phyloP scores from a whole-genome alignment of 2,113 vertebrate species.

The Etia nguti region DNA sequence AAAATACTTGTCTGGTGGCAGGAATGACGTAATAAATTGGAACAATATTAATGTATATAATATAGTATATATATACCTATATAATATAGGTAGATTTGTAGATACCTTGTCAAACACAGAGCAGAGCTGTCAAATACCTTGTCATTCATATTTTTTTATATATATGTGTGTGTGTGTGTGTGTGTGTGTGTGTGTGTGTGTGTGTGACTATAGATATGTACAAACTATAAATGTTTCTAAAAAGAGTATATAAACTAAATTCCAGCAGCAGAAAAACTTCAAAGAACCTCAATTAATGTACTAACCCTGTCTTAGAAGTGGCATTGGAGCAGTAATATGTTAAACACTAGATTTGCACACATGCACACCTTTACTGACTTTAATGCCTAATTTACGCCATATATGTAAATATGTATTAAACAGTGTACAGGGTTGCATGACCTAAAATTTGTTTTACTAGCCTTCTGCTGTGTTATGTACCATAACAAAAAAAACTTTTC shows the following conservation, averaged over 20 bases:
- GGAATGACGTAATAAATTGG: background rate
- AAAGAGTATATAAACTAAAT: background rate
- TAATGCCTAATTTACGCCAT: conserved; percentile 19
- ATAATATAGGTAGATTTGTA: background rate
- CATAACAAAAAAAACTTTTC: background rate
- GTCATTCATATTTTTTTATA: background rate
- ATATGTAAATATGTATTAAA: conserved; percentile 9
- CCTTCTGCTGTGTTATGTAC: background rate
- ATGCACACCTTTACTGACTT: conserved; percentile 20
- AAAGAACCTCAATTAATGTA: conserved; percentile 1
- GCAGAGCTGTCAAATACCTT: background rate
- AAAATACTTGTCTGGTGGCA: background rate
- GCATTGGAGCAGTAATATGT: conserved; percentile 2
- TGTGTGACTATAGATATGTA: background rate
- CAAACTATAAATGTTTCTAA: background rate
- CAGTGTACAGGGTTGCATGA: background rate
- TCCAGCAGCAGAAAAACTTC: background rate
- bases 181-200: background rate
- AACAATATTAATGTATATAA: background rate
- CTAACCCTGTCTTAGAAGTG: background rate
- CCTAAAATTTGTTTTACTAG: background rate
- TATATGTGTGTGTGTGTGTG: background rate
- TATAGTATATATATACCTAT: accelerated
- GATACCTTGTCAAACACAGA: background rate
- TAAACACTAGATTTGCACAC: conserved; percentile 42